Percentiles rank a stretch among this genome's conserved stretches.
Evolutionary conservation across 2,888 invertebrate genomes (phyloP).

Genomic region (Euplexia lucipara): DNA sequence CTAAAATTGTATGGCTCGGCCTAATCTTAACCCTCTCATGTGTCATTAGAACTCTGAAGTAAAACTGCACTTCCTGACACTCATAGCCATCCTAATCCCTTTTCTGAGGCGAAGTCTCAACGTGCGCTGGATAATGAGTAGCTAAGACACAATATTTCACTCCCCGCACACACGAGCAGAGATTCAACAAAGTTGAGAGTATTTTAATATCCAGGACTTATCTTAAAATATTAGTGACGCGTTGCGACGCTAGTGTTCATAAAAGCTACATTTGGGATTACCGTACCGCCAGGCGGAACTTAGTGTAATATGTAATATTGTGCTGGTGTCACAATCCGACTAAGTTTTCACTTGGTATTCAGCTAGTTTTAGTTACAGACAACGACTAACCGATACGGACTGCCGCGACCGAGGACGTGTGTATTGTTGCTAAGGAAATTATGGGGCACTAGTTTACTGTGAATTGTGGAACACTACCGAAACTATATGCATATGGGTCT

Average conservation of each 20-base stretch:
- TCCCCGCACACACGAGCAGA: conserved; percentile 23
- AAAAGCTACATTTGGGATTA: conserved; percentile 70
- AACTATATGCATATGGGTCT: conserved; percentile 24
- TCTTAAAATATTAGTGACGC: conserved; percentile 58
- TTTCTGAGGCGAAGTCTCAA: conserved; percentile 30
- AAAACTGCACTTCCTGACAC: conserved; percentile 36
- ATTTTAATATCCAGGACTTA: conserved; percentile 65
- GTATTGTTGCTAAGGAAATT: conserved; percentile 49
- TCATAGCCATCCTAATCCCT: conserved; percentile 31
- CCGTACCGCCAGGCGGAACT: conserved; percentile 64
- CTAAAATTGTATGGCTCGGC: not conserved
- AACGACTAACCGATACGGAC: conserved; percentile 63
- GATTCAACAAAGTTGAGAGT: conserved; percentile 53
- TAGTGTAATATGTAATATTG: conserved; percentile 67
- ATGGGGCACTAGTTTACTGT: conserved; percentile 33
- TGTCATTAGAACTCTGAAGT: conserved; percentile 19
- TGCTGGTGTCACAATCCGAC: conserved; percentile 66
- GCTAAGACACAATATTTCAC: conserved; percentile 41
- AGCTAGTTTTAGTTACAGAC: conserved; percentile 67
- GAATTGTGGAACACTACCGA: conserved; percentile 29
- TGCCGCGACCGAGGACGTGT: conserved; percentile 49
- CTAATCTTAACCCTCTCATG: not conserved
- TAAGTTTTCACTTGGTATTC: conserved; percentile 67
- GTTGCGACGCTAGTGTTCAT: conserved; percentile 65
- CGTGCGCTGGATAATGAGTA: conserved; percentile 36